Evolutionary conservation across 2,113 vertebrate species (phyloP).

Genomic region (Gallinago media): DNA sequence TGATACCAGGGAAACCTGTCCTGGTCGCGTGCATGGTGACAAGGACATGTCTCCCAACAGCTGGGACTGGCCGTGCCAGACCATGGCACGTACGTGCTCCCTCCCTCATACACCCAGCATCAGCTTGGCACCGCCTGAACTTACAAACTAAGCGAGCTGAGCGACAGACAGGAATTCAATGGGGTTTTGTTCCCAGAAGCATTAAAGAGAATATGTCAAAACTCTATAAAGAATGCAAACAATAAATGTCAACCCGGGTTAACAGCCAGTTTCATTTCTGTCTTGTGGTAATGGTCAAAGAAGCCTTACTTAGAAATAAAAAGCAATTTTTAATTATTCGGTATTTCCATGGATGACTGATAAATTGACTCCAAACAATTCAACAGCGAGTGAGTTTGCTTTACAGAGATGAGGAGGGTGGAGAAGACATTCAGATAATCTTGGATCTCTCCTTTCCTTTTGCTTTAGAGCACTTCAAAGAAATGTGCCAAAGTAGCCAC

Average conservation of each 20-base stretch:
- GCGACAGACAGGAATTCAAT: background rate
- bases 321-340: background rate
- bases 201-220: background rate
- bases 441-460: background rate
- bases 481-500: background rate
- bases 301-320: background rate
- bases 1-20: accelerated
- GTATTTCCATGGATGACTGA: background rate
- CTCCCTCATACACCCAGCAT: accelerated
- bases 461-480: background rate
- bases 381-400: background rate
- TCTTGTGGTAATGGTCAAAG: background rate
- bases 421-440: background rate
- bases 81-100: accelerated
- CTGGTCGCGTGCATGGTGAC: accelerated
- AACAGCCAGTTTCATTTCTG: background rate
- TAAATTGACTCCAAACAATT: background rate
- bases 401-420: background rate
- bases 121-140: background rate
- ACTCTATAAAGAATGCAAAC: background rate
- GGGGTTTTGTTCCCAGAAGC: background rate
- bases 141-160: background rate
- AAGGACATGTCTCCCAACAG: background rate
- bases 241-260: background rate
- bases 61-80: background rate